Conservation (phyloP, 2,113 vertebrate species). For the Eurypyga helias region DNA sequence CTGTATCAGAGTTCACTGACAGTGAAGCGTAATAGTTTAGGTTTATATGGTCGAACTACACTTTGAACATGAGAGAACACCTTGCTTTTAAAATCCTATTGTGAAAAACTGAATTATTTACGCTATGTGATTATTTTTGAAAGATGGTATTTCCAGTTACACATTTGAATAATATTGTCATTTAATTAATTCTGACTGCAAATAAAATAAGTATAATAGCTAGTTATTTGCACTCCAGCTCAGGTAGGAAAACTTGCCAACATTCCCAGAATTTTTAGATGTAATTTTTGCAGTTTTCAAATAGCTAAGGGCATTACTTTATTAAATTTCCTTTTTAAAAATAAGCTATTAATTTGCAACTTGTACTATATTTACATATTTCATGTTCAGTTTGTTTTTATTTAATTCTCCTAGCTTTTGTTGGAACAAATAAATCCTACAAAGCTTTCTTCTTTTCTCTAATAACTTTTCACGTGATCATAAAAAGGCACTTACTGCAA, state of each 20-base stretch:
- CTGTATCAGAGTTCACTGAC: neutral
- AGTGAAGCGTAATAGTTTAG: neutral
- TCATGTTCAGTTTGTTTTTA: conserved; percentile 41
- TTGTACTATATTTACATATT: neutral
- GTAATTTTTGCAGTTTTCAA: neutral
- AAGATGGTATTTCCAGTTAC: neutral
- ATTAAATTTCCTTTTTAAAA: conserved; percentile 38
- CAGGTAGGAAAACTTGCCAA: conserved; percentile 4
- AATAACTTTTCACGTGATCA: conserved; percentile 19
- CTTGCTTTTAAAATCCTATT: neutral
- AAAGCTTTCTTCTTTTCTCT: conserved; percentile 35
- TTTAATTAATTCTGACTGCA: neutral
- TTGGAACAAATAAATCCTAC: conserved; percentile 12
- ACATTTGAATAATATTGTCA: neutral
- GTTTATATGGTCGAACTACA: neutral
- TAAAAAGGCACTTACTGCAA: conserved; percentile 16
- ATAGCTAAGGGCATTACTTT: neutral
- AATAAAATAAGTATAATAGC: neutral
- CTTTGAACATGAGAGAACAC: neutral
- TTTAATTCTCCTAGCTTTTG: conserved; percentile 4
- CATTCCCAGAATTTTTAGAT: neutral
- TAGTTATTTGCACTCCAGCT: neutral
- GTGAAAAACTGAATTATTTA: neutral
- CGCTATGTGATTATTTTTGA: neutral
- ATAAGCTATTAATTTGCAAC: conserved; percentile 39